Conservation (phyloP, 1,140 invertebrate genomes). For the Platyscapa corneri region DNA sequence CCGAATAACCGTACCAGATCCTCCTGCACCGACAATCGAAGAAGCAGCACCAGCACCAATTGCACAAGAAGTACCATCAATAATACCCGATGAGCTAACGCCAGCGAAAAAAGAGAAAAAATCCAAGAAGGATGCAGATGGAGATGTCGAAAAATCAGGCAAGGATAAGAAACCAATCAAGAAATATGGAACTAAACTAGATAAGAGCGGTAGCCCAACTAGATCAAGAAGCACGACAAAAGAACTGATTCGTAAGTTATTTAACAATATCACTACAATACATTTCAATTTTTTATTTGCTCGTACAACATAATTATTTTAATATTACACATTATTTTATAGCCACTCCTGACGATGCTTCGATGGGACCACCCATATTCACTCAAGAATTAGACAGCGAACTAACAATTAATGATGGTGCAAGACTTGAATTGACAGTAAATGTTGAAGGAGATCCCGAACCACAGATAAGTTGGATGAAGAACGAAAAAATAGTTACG, state of each 20-base stretch:
- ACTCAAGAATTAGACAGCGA: constrained; percentile 80
- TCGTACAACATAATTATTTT: too few species aligned
- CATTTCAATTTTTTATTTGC: background rate
- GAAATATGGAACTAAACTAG: constrained; percentile 86
- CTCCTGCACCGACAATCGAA: background rate
- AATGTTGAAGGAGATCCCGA: constrained; percentile 93
- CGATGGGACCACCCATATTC: constrained; percentile 90
- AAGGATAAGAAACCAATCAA: constrained; percentile 77
- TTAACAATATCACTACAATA: constrained; percentile 14
- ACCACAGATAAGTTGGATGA: constrained; percentile 90
- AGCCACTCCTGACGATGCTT: constrained; percentile 89
- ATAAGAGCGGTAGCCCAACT: constrained; percentile 82
- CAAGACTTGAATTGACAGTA: constrained; percentile 84
- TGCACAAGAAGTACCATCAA: background rate
- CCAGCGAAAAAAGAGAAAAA: constrained; percentile 39
- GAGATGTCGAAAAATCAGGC: constrained; percentile 24
- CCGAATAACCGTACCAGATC: constrained; percentile 52
- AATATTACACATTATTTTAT: constrained; percentile 27
- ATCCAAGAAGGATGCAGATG: background rate
- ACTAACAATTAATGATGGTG: constrained; percentile 86
- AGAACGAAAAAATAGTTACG: constrained; percentile 83
- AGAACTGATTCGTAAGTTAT: constrained; percentile 86
- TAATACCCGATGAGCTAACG: constrained; percentile 42
- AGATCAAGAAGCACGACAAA: constrained; percentile 92
- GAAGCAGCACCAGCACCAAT: background rate